Conservation (phyloP, 2,797 vertebrate genomes). For the Gymnothorax javanicus region DNA sequence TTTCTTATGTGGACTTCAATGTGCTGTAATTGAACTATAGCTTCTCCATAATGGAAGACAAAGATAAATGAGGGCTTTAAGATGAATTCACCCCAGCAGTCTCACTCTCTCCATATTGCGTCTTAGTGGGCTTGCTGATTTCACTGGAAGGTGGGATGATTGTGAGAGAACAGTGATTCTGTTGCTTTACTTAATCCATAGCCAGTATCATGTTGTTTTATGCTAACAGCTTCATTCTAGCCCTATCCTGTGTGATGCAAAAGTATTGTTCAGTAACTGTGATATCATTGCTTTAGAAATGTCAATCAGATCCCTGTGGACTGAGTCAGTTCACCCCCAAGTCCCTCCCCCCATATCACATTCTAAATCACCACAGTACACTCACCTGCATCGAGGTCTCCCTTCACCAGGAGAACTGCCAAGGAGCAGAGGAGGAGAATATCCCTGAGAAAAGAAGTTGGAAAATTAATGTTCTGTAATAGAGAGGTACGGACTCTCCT, state of each 20-base stretch:
- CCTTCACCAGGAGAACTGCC: constrained; percentile 62
- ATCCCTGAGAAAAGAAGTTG: constrained; percentile 61
- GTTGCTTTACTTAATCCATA: neutral
- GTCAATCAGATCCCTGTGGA: neutral
- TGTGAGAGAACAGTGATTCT: neutral
- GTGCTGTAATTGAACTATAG: neutral
- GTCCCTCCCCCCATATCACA: neutral
- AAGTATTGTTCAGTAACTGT: neutral
- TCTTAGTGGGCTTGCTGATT: no score
- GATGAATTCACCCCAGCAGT: neutral
- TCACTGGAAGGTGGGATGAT: neutral
- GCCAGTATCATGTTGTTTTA: neutral
- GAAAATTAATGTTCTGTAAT: neutral
- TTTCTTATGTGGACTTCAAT: neutral
- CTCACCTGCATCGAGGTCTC: constrained; percentile 62
- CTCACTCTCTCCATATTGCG: neutral
- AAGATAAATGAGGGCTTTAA: neutral
- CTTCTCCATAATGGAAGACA: neutral
- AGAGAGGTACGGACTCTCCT: neutral
- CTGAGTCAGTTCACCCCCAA: neutral
- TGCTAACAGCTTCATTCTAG: neutral
- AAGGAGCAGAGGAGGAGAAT: constrained; percentile 63
- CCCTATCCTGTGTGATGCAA: neutral
- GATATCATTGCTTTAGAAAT: neutral
- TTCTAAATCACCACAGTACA: neutral